Conservation (phyloP, 2,797 vertebrate species). For the Schizopygopsis pylzovi region DNA sequence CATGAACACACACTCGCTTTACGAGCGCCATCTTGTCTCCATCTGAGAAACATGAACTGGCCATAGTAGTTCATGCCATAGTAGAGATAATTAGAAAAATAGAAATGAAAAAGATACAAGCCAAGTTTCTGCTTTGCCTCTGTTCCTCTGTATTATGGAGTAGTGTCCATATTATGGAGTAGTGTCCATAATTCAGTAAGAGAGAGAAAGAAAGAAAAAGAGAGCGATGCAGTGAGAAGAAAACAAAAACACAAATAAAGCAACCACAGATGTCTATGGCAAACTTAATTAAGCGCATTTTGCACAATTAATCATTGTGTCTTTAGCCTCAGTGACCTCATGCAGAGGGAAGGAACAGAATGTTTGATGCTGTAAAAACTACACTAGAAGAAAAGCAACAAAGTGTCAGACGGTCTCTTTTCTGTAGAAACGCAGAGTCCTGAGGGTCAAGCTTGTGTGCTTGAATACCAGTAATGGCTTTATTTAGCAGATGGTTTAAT, state of each 20-base stretch:
- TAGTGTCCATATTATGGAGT: constrained; percentile 21
- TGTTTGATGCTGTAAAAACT: constrained; percentile 25
- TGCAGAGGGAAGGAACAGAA: not conserved
- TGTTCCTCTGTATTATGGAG: constrained; percentile 21
- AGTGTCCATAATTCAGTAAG: constrained; percentile 24
- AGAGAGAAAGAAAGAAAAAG: constrained; percentile 32
- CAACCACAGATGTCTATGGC: not conserved
- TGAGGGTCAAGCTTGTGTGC: constrained; percentile 59
- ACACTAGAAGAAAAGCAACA: constrained; percentile 2
- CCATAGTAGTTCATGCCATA: no score
- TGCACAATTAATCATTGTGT: constrained; percentile 28
- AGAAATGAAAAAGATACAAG: no score
- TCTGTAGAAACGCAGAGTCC: constrained; percentile 55
- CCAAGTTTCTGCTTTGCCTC: constrained; percentile 25
- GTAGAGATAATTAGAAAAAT: no score
- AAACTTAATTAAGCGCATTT: constrained; percentile 27
- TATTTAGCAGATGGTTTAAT: constrained; percentile 75
- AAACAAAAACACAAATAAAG: constrained; percentile 59
- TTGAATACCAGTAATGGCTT: constrained; percentile 68
- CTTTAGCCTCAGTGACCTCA: constrained; percentile 38
- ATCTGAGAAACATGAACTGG: no score
- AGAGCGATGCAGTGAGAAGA: constrained; percentile 27
- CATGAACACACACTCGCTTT: no score
- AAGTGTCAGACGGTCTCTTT: constrained; percentile 1
- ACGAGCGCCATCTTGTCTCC: no score